Base-by-base conservation (phyloP, 2,113 vertebrate species). In the Antennarius striatus region DNA sequence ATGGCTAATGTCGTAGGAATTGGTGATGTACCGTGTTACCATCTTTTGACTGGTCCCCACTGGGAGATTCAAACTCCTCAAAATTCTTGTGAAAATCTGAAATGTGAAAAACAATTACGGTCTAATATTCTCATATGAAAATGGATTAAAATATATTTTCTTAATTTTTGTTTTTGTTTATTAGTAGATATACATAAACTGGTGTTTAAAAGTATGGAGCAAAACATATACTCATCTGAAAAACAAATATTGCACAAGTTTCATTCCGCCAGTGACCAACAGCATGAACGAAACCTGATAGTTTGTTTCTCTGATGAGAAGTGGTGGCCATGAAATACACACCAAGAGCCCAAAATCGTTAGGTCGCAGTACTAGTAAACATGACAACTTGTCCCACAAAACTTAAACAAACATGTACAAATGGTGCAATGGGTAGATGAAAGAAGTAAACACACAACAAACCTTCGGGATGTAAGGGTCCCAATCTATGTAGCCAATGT, bases 401-500 rank as follows among this genome's bases (percentile, higher is more conserved):
- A 4, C 46, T 40, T 49, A 77, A 79, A 81, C 62, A 81, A 82
- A 57, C 51, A 46, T 56, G 28, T 51, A 13, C 6, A n/a, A 14
- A 28, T 45, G 49, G 56, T 51, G 22, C 36, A 47, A 22, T 22
- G 3, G 8, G 15, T 4, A 32, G 10, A 12, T 11, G 11, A 22
- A 63, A 52, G 5, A 46, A 51, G 63, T 42, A 43, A 43, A 16
- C 13, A 16, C 5, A 7, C n/a, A 49, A 82, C 66, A 85, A 91
- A 98, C 98, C 97, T 98, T 98, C 55, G 97, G 96, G 83, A 99
- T 95, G 84, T 96, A 97, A 0, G 96, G 96, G 90, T 98, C 96
- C 98, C 98, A 99, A 63, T 98, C 94, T 76, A 99, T 94, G 91
- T 98, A 99, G 68, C 98, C 98, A 14, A 98, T 99, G 91, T 96